Conservation (phyloP, 2,113 vertebrate genomes). For the Morphnarchus princeps region DNA sequence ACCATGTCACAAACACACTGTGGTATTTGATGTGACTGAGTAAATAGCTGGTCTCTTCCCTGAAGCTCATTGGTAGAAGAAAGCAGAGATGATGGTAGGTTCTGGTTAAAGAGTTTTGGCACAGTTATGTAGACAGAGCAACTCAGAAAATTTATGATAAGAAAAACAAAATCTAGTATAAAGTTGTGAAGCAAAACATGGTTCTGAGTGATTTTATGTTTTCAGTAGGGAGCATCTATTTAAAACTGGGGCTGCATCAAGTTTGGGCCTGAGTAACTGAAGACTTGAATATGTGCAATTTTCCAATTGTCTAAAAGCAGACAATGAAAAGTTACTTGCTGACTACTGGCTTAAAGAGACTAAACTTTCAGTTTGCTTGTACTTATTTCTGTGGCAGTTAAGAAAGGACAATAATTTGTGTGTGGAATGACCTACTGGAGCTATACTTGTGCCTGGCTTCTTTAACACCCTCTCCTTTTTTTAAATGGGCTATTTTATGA, state of each 20-base stretch:
- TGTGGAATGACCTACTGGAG: neutral
- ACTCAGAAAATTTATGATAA: neutral
- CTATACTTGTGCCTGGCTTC: neutral
- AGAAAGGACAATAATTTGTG: neutral
- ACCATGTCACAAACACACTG: neutral
- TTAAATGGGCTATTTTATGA: neutral
- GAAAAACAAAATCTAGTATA: neutral
- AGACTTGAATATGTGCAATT: neutral
- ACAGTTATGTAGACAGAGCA: neutral
- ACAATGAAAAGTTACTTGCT: neutral
- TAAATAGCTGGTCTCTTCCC: neutral
- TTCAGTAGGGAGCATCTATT: neutral
- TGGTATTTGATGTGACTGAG: neutral
- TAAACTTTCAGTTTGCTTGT: neutral
- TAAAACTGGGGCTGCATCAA: neutral
- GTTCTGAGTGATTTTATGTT: neutral
- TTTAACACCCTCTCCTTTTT: neutral
- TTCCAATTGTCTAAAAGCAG: neutral
- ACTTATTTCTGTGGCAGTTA: neutral
- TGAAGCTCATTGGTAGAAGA: neutral
- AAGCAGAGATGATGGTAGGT: neutral
- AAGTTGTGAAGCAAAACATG: neutral
- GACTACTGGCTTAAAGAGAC: neutral
- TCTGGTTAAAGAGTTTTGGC: neutral
- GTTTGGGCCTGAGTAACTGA: neutral